Evolutionary conservation across 2,797 vertebrate genomes (phyloP).

Genomic region (Crenichthys baileyi): DNA sequence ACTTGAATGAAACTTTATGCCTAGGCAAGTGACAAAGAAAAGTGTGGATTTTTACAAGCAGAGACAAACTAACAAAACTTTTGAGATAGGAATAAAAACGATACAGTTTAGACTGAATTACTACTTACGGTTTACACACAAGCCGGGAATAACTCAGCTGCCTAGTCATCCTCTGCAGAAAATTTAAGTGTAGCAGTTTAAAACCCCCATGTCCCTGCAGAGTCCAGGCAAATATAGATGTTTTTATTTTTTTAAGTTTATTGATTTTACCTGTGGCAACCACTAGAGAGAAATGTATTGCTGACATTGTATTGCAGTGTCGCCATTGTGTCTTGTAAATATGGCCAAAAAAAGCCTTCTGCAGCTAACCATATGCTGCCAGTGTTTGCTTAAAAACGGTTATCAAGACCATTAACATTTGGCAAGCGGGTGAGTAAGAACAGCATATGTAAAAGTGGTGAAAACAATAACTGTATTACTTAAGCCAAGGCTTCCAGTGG

Average conservation of each 20-base stretch:
- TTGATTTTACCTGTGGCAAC: neutral
- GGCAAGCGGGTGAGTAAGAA: neutral
- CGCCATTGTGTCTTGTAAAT: neutral
- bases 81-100: neutral
- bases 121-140: neutral
- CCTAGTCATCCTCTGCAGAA: neutral
- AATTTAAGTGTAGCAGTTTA: neutral
- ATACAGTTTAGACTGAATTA: neutral
- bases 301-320: neutral
- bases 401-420: neutral
- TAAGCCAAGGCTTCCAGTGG: neutral
- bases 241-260: neutral
- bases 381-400: neutral
- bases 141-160: neutral
- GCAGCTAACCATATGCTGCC: neutral
- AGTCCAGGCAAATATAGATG: neutral
- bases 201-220: neutral
- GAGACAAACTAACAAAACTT: neutral
- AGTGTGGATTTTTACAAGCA: neutral
- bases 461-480: neutral
- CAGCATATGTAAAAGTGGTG: neutral
- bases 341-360: neutral
- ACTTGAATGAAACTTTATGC: neutral
- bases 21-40: neutral
- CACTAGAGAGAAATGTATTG: neutral